Base-by-base conservation (phyloP, 1,140 invertebrate genomes). In the Ostrea edulis region DNA sequence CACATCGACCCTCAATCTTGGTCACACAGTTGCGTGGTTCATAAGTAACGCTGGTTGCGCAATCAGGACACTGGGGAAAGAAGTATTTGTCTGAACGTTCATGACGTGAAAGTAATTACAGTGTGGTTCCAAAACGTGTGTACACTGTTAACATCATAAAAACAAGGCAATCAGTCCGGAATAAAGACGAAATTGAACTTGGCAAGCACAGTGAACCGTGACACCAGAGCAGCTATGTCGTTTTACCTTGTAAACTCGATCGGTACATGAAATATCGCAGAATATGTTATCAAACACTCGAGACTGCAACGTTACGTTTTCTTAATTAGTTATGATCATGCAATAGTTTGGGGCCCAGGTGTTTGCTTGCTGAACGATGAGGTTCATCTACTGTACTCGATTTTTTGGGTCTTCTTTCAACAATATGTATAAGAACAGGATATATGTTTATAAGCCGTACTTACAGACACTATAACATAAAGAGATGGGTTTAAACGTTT, bases 241-340 rank as follows among this genome's bases (percentile, higher is more conserved):
- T 25, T 77, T 77, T 77, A 35, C 68, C 68, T 77, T 77, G 68
- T 77, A 14, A 77, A 77, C 68, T 25, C 25, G 68, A 14, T 29
- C 68, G 22, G 25, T 29, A 35, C 25, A 77, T 77, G 29, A 77
- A 77, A 25, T 77, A 77, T 29, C 68, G 14, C 22, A 77, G 68
- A 77, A 25, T 29, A 25, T 77, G 68, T 35, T 77, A 77, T 77
- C 68, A 77, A 77, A 77, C 22, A 77, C 68, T 77, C 4, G 11
- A 77, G 68, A 14, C 25, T 29, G 22, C 25, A 25, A 35, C 29
- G 22, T 17, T 29, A 35, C 9, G 29, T 77, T 77, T 77, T 62
- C 55, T 62, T 77, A 77, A 77, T 77, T 77, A 77, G 68, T 77
- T 35, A 77, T 29, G 29, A 77, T 77, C 68, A 77, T 77, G 68